Evolutionary conservation across 2,888 invertebrate genomes (phyloP).

Genomic region (Morpho achilles): DNA sequence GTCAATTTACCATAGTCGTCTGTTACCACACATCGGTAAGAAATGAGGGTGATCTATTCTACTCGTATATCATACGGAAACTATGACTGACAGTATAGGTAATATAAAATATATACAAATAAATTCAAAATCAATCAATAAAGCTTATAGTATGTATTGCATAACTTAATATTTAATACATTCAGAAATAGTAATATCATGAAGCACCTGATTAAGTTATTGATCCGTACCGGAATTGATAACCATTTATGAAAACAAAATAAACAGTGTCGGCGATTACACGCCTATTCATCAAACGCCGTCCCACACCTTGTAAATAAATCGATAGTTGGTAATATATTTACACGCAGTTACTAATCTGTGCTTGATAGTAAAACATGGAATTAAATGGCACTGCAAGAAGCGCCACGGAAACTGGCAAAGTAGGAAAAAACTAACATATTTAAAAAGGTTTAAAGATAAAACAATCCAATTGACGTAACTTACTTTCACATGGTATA

Average conservation of each 20-base stretch:
- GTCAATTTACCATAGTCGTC: no score
- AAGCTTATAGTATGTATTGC: no score
- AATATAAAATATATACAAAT: no score
- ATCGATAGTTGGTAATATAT: conserved; percentile 41
- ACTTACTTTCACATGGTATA: no score
- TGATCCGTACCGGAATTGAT: conserved; percentile 20
- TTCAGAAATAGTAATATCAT: conserved; percentile 5
- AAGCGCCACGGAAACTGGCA: conserved; percentile 17
- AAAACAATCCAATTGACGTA: no score
- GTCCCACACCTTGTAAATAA: conserved; percentile 8
- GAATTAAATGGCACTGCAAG: conserved; percentile 15
- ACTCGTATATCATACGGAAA: neutral
- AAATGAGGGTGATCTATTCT: no score
- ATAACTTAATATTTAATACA: no score
- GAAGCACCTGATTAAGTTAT: conserved; percentile 21
- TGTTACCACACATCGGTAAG: no score
- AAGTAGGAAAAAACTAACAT: no score
- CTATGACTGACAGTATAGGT: no score
- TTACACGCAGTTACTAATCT: conserved; percentile 48
- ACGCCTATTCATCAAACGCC: conserved; percentile 11
- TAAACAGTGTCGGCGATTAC: conserved; percentile 27
- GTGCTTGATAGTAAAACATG: conserved; percentile 34
- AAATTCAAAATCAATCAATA: no score
- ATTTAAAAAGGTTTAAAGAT: no score
- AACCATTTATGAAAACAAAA: conserved; percentile 14